Evolutionary conservation across 1,140 invertebrate species (phyloP).

Genomic region (Drosophila biarmipes): DNA sequence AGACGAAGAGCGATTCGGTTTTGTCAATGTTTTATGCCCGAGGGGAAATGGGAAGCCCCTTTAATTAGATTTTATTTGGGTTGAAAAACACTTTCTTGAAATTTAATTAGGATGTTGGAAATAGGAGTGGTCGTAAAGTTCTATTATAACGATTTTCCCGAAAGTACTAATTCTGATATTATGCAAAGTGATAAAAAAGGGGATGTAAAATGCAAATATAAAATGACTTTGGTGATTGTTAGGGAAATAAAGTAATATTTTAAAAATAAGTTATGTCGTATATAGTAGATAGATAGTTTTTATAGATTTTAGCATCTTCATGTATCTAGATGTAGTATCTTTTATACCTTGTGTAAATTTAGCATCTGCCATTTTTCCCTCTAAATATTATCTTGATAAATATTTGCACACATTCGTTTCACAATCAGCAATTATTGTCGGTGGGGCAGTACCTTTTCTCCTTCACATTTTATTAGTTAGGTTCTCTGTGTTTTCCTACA

Average conservation of each 20-base stretch:
- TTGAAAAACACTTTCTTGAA: constrained; percentile 1
- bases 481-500: neutral
- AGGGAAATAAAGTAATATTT: neutral
- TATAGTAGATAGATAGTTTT: too few species aligned
- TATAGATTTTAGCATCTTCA: too few species aligned
- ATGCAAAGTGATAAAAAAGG: neutral
- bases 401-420: constrained; percentile 32
- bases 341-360: neutral
- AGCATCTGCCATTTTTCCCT: constrained; percentile 24
- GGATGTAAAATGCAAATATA: neutral
- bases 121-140: neutral
- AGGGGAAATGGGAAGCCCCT: neutral
- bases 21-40: constrained; percentile 19
- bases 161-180: neutral
- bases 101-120: constrained; percentile 3
- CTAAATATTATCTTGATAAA: constrained; percentile 41
- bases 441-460: neutral
- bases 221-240: neutral
- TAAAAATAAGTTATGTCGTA: too few species aligned
- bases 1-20: constrained; percentile 21
- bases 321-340: neutral
- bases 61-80: constrained; percentile 18
- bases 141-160: neutral
- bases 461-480: constrained; percentile 5
- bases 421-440: constrained; percentile 20